Evolutionary conservation across 2,113 vertebrate species (phyloP).

Genomic region (Eptesicus fuscus): DNA sequence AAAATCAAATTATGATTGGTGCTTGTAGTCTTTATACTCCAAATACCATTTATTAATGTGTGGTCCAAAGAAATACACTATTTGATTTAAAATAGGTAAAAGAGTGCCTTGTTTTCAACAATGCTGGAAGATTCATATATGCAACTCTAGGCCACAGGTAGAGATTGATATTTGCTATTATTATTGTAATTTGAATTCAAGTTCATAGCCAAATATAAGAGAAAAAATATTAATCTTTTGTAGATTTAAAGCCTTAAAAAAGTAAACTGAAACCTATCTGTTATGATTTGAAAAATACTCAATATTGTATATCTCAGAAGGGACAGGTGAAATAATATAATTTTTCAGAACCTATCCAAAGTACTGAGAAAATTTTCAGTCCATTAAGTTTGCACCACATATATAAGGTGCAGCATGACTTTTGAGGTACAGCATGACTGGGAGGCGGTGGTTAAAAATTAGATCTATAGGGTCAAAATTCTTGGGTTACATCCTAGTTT

Average conservation of each 20-base stretch:
- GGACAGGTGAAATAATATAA: neutral
- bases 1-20: constrained; percentile 23
- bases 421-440: neutral
- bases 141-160: neutral
- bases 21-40: neutral
- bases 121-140: neutral
- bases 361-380: neutral
- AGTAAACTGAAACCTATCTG: neutral
- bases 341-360: neutral
- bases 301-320: neutral
- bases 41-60: constrained; percentile 6
- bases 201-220: neutral
- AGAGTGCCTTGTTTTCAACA: neutral
- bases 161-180: neutral
- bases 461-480: neutral
- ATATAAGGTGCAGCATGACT: neutral
- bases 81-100: neutral
- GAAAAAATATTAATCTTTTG: neutral
- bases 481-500: neutral
- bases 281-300: neutral
- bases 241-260: neutral
- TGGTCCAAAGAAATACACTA: neutral
- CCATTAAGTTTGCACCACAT: neutral
- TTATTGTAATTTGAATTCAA: constrained; percentile 5
- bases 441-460: neutral